Evolutionary conservation across 2,888 invertebrate species (phyloP), one percentile per base, ranked within the genome.

Genomic region (Thera obeliscata): DNA sequence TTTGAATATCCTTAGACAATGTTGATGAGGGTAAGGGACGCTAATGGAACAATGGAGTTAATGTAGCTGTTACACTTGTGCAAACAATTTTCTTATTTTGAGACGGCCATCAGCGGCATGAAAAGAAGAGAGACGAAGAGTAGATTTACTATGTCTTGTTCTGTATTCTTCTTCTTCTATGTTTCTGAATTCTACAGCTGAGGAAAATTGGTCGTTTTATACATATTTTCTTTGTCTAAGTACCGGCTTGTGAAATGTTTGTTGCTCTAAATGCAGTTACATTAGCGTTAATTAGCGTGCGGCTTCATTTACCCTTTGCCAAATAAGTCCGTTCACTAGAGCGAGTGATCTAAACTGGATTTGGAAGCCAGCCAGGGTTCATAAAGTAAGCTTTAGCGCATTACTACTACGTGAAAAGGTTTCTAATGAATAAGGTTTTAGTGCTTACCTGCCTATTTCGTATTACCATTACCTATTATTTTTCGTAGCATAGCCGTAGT

Each of bases 311-410:
- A 64, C 67, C 59, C 63, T 63, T 22, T 67, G 81, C 83, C 82
- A 85, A 84, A 86, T 84, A 83, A 86, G 83, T 83, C 80, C 83
- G 80, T 82, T 85, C 88, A 87, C 88, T 87, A 87, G 84, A 83
- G 80, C 83, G 86, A 86, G 87, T 89, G 88, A 90, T 86, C 86
- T 86, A 87, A 64, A 64, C 67, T 70, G 86, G 85, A 86, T 87
- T 89, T 90, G 90, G 90, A 87, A 71, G 72, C 75, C 63, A 70
- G 89, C 90, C 89, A 90, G 85, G 76, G 76, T 68, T 67, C 77
- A 77, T 74, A 79, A 80, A 84, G 85, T 87, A 88, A 85, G 65
- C 49, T 65, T 65, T 60, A 56, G 60, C 41, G 56, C 60, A 50
- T 56, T 49, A 49, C 86, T 87, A 60, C 86, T 87, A 60, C 49